Base-by-base conservation (phyloP, 2,797 vertebrate genomes). In the Telmatherina bonti region DNA sequence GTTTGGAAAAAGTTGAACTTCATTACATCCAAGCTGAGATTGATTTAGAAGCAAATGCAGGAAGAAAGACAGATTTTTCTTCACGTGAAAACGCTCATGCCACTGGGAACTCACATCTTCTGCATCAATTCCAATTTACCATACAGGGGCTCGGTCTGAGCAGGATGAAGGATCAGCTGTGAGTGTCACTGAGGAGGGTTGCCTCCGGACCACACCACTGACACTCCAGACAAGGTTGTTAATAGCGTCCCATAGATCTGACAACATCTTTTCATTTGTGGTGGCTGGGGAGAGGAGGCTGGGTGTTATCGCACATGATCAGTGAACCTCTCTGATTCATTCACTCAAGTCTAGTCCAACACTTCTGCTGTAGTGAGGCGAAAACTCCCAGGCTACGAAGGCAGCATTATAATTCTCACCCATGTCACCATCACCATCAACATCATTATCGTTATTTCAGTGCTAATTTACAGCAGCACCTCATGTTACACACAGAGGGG, bases 201-300 rank as follows among this genome's bases (percentile, higher is more conserved):
- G 64, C 60, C 67, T 70, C 74, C 62, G 52, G 62, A 65, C 62
- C 47, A 33, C 31, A 33, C n/a, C 36, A 5, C 29, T 69, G 67
- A 75, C 60, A 24, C 78, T 52, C 73, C 52, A 51, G 73, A 87
- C 77, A 51, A 58, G 55, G 78, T 59, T 82, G 82, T 85, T 90
- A 89, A 87, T 74, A 81, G 78, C 67, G 82, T 72, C 69, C 57
- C 78, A 76, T 82, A 79, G 78, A 56, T 78, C 77, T 83, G 82
- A 84, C 82, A 87, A 77, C 78, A 70, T 85, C 74, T 85, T 82
- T 80, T 88, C 74, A 71, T 81, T 81, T 65, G 65, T 45, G 59
- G 27, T 45, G 53, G 45, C 66, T 67, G 43, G 66, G 58, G 51
- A 79, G 62, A 74, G 64, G 60, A 81, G 67, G 69, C 63, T 53